Evolutionary conservation across 2,113 vertebrate species (phyloP), one percentile per base, ranked within the genome.

Genomic region (Sialia sialis): DNA sequence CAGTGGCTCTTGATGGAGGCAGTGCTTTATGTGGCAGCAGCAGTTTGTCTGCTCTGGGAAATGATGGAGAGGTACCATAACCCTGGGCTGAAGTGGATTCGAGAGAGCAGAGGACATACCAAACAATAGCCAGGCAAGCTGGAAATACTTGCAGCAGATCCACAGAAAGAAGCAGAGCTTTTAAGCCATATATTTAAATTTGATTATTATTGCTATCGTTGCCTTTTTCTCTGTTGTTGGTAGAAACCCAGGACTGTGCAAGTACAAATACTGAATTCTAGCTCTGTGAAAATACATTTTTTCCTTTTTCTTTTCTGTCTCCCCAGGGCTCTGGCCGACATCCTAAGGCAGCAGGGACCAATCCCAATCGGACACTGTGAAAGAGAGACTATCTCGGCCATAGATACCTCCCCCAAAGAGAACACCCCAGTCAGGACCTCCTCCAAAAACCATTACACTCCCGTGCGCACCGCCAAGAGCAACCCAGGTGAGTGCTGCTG

Each of bases 301-400:
- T 69, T 9, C 2, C 2, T 2, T 2, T 13, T 72, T 34, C 60
- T 87, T 23, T 83, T 94, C 43, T 66, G 34, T 85, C 56, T 88
- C 91, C 94, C 7, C 97, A 99, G 99, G 98, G 99, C 99, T 95
- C 99, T 99, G 93, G 99, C 99, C 51, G 99, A 99, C 97, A 99
- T 99, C 97, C 96, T 99, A 96, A 98, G 99, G 98, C 99, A 99
- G 96, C 99, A 99, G 98, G 99, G 99, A 97, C 99, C 99, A 95
- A 99, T 99, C 93, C 99, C 99, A 82, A 99, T 99, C 92, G 99
- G 99, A 86, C 99, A 99, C 96, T 99, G 99, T 70, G 99, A 99
- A 98, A 98, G 99, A 98, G 99, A 99, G 97, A 99, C 99, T 89
- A 99, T 99, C 94, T 98, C 99, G 34, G 99, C 98, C 64, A 99